These are phyloP conservation scores for Scylla paramamosain DNA, from an alignment of 1,140 invertebrate species.

Conservation along the genomic window DNA sequence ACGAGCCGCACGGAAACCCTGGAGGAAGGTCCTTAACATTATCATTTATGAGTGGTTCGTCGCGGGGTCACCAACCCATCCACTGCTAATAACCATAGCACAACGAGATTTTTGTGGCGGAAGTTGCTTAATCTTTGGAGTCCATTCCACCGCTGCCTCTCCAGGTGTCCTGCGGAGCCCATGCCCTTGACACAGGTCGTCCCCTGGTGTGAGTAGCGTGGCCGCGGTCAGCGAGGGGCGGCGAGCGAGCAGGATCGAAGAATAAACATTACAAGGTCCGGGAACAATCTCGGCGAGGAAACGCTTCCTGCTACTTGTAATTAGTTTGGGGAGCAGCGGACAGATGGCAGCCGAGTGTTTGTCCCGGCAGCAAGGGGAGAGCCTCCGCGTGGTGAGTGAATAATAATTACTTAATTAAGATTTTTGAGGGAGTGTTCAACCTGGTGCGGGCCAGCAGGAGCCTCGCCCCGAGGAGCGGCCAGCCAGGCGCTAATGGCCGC, in stretches of 20 bases:
- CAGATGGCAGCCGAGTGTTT: conserved; percentile 49
- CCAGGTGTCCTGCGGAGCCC: neutral
- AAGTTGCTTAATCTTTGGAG: too few species aligned
- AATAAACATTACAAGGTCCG: neutral
- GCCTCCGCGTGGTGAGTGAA: conserved; percentile 35
- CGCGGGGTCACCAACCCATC: neutral
- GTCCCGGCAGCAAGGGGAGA: neutral
- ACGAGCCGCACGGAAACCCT: neutral
- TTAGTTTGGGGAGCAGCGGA: conserved; percentile 13
- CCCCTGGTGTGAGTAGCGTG: neutral
- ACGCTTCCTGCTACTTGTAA: conserved; percentile 44
- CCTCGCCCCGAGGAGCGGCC: neutral
- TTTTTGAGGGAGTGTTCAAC: conserved; percentile 27
- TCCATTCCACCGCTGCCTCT: too few species aligned
- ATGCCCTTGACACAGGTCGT: too few species aligned
- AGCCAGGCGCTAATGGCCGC: neutral
- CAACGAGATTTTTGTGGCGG: too few species aligned
- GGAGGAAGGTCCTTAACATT: neutral
- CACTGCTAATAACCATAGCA: too few species aligned
- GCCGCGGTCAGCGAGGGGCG: neutral
- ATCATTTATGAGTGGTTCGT: neutral
- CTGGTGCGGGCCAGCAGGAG: neutral
- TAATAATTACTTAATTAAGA: conserved; percentile 52
- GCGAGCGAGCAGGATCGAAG: neutral
- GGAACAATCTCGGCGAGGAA: conserved; percentile 43